These are phyloP conservation scores for Oophaga pumilio DNA, from an alignment of 2,113 vertebrate genomes.

Conservation along the genomic window DNA sequence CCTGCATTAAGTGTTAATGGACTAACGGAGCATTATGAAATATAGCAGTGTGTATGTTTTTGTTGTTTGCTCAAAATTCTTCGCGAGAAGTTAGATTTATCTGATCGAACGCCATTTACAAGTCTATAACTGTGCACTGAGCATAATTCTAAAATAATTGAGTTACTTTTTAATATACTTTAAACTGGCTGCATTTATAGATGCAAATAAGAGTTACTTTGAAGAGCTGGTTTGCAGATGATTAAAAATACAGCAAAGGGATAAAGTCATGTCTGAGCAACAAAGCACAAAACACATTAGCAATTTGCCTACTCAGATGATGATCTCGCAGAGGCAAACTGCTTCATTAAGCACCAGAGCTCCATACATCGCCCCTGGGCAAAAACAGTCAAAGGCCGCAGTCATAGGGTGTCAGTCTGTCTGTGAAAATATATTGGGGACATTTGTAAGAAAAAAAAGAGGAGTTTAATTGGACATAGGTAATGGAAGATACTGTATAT, in stretches of 20 bases:
- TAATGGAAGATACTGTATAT: neutral
- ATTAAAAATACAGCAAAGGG: conserved; percentile 32
- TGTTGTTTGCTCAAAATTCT: neutral
- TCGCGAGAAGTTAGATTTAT: conserved; percentile 6
- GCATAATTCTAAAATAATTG: conserved; percentile 35
- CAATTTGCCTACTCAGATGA: conserved; percentile 42
- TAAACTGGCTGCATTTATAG: neutral
- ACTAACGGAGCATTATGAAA: neutral
- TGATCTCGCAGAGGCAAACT: neutral
- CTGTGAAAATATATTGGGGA: neutral
- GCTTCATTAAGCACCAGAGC: conserved; percentile 49
- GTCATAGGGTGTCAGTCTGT: neutral
- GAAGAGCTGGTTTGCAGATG: conserved; percentile 5
- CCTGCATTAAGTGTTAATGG: neutral
- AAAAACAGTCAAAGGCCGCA: neutral
- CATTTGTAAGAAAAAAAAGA: neutral
- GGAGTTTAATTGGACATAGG: neutral
- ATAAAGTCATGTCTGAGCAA: conserved; percentile 25
- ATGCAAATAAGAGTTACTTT: neutral
- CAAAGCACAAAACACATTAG: conserved; percentile 47
- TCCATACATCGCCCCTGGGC: conserved; percentile 13
- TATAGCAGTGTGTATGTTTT: neutral
- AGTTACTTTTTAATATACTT: conserved; percentile 35
- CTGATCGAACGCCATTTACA: neutral
- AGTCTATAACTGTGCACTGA: neutral